Conservation (phyloP, 2,888 invertebrate genomes). For the Chrysolina haemoptera region DNA sequence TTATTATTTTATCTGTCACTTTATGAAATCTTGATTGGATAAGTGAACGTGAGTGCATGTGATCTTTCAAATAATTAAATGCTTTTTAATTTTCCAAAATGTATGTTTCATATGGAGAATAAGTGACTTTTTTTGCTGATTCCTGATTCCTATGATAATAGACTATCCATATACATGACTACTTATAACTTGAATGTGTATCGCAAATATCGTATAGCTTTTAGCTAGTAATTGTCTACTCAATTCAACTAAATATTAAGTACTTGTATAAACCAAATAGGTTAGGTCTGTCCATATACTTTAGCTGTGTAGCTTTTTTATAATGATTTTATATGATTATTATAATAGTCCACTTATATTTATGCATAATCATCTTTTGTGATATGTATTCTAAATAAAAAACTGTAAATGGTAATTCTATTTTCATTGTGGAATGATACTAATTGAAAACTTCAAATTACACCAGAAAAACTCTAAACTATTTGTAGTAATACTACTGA, state of each 20-base stretch:
- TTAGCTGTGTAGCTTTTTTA: slow-evolving; percentile 67
- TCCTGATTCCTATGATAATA: neutral
- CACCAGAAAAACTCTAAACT: slow-evolving; percentile 2
- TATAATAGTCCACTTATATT: slow-evolving; percentile 66
- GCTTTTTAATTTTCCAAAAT: too few relatives aligned
- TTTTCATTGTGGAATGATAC: slow-evolving; percentile 2
- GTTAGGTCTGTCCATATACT: slow-evolving; percentile 63
- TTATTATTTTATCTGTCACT: too few relatives aligned
- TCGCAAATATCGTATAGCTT: slow-evolving; percentile 39
- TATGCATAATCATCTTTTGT: slow-evolving; percentile 68
- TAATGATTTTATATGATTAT: slow-evolving; percentile 65
- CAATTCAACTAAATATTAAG: slow-evolving; percentile 25
- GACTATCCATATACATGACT: slow-evolving; percentile 31
- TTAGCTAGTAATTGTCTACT: slow-evolving; percentile 30
- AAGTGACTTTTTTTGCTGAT: too few relatives aligned
- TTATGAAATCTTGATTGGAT: too few relatives aligned
- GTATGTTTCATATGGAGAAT: too few relatives aligned
- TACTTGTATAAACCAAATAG: slow-evolving; percentile 50
- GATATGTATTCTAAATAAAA: slow-evolving; percentile 67
- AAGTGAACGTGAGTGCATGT: too few relatives aligned
- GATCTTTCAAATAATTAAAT: too few relatives aligned
- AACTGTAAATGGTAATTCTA: slow-evolving; percentile 31
- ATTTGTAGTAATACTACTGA: too few relatives aligned
- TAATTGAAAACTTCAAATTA: neutral
- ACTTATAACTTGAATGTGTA: slow-evolving; percentile 51